Conservation (phyloP, 2,113 vertebrate species). For the Chunga burmeisteri region DNA sequence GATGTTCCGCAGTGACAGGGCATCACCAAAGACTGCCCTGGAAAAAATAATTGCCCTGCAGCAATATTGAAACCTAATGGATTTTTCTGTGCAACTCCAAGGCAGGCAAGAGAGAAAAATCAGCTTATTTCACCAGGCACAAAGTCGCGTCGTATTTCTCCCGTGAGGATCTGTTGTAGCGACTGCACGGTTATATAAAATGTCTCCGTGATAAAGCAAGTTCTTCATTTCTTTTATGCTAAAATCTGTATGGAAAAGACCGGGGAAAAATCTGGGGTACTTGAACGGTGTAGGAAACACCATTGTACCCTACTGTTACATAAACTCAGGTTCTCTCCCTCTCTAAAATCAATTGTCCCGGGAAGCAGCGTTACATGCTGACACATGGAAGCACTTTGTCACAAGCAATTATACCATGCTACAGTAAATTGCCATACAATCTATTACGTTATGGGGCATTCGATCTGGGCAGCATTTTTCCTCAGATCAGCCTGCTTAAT, state of each 20-base stretch:
- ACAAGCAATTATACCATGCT: slow-evolving; percentile 21
- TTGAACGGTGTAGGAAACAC: rapidly evolving
- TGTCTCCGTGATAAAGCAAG: rapidly evolving
- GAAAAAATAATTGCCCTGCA: not conserved
- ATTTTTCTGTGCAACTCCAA: not conserved
- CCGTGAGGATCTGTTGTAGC: rapidly evolving
- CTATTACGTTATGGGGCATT: not conserved
- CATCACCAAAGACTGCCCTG: not conserved
- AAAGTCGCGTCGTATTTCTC: rapidly evolving
- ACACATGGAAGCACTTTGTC: slow-evolving; percentile 32
- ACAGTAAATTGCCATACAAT: not conserved
- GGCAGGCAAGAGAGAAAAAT: not conserved
- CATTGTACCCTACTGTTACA: not conserved
- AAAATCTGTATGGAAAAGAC: rapidly evolving
- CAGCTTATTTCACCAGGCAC: not conserved
- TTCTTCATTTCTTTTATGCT: rapidly evolving
- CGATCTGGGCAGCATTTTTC: rapidly evolving
- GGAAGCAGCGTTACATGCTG: not conserved
- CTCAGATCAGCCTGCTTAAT: not conserved
- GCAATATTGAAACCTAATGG: not conserved
- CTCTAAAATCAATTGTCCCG: slow-evolving; percentile 50
- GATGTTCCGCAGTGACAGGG: not conserved
- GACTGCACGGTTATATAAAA: rapidly evolving
- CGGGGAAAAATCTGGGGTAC: rapidly evolving
- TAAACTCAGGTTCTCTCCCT: not conserved